These are phyloP conservation scores for Trachelus troglodyta DNA, from an alignment of 2,888 invertebrate species.

Conservation along the genomic window DNA sequence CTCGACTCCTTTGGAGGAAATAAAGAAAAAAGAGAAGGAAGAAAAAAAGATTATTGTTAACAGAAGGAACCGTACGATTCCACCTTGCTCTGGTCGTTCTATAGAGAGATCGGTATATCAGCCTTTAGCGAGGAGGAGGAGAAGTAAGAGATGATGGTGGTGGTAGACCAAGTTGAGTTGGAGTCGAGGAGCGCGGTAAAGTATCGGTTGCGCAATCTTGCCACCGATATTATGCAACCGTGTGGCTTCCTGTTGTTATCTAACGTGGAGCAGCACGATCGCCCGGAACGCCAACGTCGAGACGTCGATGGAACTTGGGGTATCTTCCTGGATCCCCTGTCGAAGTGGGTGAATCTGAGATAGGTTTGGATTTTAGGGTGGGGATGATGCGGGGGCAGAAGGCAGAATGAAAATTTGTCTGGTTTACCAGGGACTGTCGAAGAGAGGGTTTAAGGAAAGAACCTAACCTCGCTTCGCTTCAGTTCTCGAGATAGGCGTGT, in stretches of 20 bases:
- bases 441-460: not conserved
- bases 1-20: not conserved
- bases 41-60: not conserved
- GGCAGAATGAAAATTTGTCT: not conserved
- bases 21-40: not conserved
- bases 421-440: not conserved
- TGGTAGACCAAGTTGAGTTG: not conserved
- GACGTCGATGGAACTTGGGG: not conserved
- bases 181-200: conserved; percentile 22
- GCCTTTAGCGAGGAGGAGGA: not conserved
- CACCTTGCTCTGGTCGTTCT: not conserved
- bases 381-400: not conserved
- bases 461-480: not conserved
- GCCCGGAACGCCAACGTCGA: not conserved
- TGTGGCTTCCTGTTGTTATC: conserved; percentile 57
- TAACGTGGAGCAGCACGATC: conserved; percentile 31
- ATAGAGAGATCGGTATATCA: not conserved
- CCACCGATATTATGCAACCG: conserved; percentile 53
- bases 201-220: conserved; percentile 51
- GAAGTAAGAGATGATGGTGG: not conserved
- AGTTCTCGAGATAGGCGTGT: not conserved
- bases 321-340: not conserved
- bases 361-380: not conserved
- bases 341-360: not conserved
- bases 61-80: not conserved